These are phyloP conservation scores for Limnothrissa miodon DNA, from an alignment of 2,113 vertebrate species.

Conservation along the genomic window DNA sequence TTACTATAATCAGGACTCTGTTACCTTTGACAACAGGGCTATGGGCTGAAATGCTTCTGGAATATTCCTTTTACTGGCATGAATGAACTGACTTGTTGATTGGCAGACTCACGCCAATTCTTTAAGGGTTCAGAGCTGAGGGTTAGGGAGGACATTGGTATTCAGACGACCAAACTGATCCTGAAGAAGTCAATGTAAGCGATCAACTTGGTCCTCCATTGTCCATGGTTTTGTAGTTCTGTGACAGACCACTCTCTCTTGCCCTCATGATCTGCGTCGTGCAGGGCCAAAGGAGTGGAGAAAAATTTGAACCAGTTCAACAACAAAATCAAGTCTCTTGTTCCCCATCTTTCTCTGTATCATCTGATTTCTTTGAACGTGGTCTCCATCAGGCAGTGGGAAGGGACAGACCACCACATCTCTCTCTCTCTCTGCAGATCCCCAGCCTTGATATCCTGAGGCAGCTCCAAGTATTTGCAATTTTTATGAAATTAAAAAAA, in stretches of 20 bases:
- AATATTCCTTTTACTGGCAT: no score
- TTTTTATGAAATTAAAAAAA: constrained; percentile 29
- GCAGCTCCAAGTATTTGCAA: constrained; percentile 29
- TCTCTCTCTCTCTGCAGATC: neutral
- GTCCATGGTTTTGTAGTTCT: neutral
- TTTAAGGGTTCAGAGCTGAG: no score
- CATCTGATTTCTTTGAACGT: neutral
- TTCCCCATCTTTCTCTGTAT: constrained; percentile 10
- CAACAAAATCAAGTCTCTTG: constrained; percentile 24
- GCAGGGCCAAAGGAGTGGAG: constrained; percentile 35
- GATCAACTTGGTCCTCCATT: constrained; percentile 9
- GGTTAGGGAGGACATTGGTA: no score
- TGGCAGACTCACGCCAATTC: no score
- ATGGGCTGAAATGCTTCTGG: no score
- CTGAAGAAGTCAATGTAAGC: constrained; percentile 14
- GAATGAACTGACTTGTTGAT: no score
- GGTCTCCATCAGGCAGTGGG: neutral
- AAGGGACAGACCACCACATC: neutral
- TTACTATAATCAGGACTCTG: no score
- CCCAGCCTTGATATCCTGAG: neutral
- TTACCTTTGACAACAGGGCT: neutral
- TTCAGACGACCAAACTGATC: neutral
- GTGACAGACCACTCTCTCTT: neutral
- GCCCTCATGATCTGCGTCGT: constrained; percentile 28
- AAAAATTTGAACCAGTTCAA: constrained; percentile 43